Conservation (phyloP, 2,113 vertebrate species). For the Vicugna pacos region DNA sequence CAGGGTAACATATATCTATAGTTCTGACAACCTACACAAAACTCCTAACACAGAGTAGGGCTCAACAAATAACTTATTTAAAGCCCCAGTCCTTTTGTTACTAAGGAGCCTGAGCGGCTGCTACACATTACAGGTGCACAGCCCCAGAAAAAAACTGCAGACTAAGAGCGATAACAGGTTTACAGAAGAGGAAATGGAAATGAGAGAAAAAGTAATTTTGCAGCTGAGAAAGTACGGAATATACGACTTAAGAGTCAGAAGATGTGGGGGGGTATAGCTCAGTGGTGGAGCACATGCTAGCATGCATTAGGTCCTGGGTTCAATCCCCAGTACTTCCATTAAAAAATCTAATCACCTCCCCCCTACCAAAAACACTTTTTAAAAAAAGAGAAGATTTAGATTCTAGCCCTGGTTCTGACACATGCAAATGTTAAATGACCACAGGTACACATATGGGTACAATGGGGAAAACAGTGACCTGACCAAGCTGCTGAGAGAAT, state of each 20-base stretch:
- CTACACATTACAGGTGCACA: neutral
- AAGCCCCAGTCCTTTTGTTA: neutral
- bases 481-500: neutral
- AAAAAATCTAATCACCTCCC: too few relatives aligned
- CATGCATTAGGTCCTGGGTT: too few relatives aligned
- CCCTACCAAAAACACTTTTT: too few relatives aligned
- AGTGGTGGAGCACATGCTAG: too few relatives aligned
- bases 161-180: neutral
- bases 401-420: neutral
- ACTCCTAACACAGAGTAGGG: neutral
- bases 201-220: neutral
- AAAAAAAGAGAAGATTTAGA: neutral
- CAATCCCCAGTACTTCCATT: too few relatives aligned
- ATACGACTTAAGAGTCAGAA: neutral
- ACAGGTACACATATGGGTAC: neutral
- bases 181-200: neutral
- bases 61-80: neutral
- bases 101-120: neutral
- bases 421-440: too few relatives aligned
- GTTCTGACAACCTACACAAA: neutral
- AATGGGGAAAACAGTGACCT: neutral
- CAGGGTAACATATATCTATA: neutral
- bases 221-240: neutral
- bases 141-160: neutral
- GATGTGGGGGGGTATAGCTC: too few relatives aligned